Conservation (phyloP, 2,888 invertebrate species). For the Apodemia mormo region DNA sequence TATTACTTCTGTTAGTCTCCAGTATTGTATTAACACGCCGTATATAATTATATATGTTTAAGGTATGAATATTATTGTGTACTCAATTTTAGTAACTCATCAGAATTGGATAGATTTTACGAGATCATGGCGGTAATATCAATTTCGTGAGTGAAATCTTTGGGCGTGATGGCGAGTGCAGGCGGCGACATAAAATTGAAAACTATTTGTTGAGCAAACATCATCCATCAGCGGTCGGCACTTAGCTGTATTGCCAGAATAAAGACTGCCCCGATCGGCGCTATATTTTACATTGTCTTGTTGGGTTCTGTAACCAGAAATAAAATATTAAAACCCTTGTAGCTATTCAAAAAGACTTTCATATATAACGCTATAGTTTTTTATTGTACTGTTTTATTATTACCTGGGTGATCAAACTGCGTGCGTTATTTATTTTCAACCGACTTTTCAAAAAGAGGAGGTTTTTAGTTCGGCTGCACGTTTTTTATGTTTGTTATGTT, state of each 20-base stretch:
- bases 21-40: too few species aligned
- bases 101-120: conserved; percentile 29
- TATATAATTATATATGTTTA: too few species aligned
- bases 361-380: too few species aligned
- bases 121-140: conserved; percentile 41
- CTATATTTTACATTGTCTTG: conserved; percentile 31
- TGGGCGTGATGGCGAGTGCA: conserved; percentile 39
- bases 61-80: background rate
- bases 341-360: too few species aligned
- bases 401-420: too few species aligned
- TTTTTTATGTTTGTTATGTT: too few species aligned
- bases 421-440: too few species aligned
- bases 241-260: conserved; percentile 66
- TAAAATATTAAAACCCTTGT: conserved; percentile 12
- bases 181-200: conserved; percentile 65
- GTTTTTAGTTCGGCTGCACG: too few species aligned
- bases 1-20: too few species aligned
- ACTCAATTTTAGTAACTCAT: conserved; percentile 13
- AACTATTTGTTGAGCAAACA: conserved; percentile 76
- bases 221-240: conserved; percentile 71
- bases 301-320: conserved; percentile 21
- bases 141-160: conserved; percentile 49
- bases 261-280: conserved; percentile 39
- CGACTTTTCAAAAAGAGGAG: too few species aligned
- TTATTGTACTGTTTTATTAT: too few species aligned